Base-by-base conservation (phyloP, 2,888 invertebrate species). In the Urechis unicinctus region DNA sequence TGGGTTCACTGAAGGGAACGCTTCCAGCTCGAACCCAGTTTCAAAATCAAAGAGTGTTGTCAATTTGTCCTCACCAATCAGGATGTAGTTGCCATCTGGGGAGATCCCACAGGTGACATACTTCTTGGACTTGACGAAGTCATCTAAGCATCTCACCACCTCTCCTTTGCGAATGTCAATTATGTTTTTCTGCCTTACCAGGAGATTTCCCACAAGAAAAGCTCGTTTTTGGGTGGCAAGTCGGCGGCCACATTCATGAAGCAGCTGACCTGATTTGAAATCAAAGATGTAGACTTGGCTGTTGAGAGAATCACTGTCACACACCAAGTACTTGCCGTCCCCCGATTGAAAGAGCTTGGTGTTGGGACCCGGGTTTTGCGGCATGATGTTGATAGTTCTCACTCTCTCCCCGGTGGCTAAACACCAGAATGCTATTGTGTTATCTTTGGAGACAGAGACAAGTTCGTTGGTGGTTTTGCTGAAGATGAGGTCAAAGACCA, bases 351-450 rank as follows among this genome's bases (percentile, higher is more conserved):
- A 51, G 4, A 62, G 57, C 44, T 55, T 56, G 1, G 63, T 58
- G 49, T 56, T 50, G 30, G 36, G 52, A 13, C 58, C 61, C 6
- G 49, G 53, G 1, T 53, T 13, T 31, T 55, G 25, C 29, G 29
- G 31, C 1, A 60, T 56, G 24, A 62, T 50, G 42, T 62, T 61
- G 25, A 64, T 55, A 25, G 52, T 53, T 5, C 58, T 44, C 2
- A 60, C 59, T 29, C 62, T 53, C 51, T 64, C 65, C 1, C 65
- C 65, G 0, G 56, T 51, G 30, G 29, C 46, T 47, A 64, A 24
- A 49, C 64, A 61, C 65, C 65, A 65, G 55, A 61, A 64, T 22
- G 58, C 58, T n/a, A 65, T 59, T 2, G 60, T 61, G 31, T 59
- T 57, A 41, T 65, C 65, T 26, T 49, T 53, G n/a, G 64, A 59